Percentiles rank a stretch among this genome's conserved stretches.
Evolutionary conservation across 2,113 vertebrate species (phyloP).

Genomic region (Actenoides lindsayi): DNA sequence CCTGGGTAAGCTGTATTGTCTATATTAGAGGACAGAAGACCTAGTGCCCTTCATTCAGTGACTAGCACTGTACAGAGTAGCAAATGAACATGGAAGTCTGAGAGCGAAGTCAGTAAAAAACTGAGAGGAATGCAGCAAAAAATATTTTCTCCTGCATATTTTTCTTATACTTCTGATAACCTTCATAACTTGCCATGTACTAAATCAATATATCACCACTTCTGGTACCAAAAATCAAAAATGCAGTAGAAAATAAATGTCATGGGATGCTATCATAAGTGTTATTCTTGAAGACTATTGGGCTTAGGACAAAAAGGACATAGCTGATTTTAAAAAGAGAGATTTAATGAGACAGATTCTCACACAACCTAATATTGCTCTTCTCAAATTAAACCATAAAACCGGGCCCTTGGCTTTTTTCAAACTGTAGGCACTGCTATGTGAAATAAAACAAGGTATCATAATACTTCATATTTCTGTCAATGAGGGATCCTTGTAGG

Average conservation of each 20-base stretch:
- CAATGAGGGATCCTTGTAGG: neutral
- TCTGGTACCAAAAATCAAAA: neutral
- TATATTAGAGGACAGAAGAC: neutral
- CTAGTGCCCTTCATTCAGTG: neutral
- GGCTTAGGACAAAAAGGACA: neutral
- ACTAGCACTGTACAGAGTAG: neutral
- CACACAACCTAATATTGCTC: neutral
- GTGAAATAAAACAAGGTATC: neutral
- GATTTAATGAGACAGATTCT: neutral
- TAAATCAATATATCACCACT: conserved; percentile 22
- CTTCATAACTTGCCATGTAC: neutral
- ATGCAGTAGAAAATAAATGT: neutral
- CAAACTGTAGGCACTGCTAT: neutral
- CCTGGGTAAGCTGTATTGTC: neutral
- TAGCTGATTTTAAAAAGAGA: neutral
- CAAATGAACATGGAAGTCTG: neutral
- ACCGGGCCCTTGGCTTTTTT: neutral
- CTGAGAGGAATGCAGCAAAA: conserved; percentile 40
- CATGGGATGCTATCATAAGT: neutral
- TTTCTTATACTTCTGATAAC: conserved; percentile 33
- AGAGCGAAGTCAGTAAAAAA: neutral
- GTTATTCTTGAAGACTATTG: neutral
- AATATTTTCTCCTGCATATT: conserved; percentile 15
- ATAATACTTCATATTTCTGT: neutral
- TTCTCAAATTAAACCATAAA: neutral